Evolutionary conservation across 1,140 invertebrate species (phyloP).

Genomic region (Pteromalus puparum): DNA sequence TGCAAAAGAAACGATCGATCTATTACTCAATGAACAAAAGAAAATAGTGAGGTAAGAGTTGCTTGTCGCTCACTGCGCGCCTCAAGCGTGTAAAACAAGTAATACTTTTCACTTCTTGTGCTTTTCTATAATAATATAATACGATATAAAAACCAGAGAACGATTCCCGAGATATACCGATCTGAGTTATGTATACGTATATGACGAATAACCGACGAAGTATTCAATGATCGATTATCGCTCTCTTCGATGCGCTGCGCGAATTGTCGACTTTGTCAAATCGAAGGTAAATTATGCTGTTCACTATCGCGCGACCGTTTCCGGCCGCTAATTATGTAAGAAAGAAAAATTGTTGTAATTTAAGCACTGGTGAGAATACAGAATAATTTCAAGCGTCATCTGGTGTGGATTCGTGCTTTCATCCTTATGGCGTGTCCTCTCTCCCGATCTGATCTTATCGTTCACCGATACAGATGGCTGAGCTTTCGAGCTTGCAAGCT

Average conservation of each 20-base stretch:
- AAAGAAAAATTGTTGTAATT: conserved; percentile 35
- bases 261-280: conserved; percentile 18
- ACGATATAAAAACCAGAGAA: neutral
- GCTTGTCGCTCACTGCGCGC: conserved; percentile 14
- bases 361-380: conserved; percentile 47
- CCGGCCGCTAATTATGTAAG: conserved; percentile 20
- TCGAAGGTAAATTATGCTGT: conserved; percentile 15
- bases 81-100: too few relatives aligned
- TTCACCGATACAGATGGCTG: too few relatives aligned
- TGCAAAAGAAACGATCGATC: conserved; percentile 1
- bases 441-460: too few relatives aligned
- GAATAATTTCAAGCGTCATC: conserved; percentile 29
- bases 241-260: neutral
- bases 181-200: neutral
- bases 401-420: neutral
- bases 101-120: conserved; percentile 7
- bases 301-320: conserved; percentile 35
- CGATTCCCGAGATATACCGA: neutral
- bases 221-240: neutral
- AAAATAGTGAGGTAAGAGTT: conserved; percentile 1
- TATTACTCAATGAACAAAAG: neutral
- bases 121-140: conserved; percentile 42
- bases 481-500: too few relatives aligned
- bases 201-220: neutral
- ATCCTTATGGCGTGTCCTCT: neutral